Percentiles rank a stretch among this genome's conserved stretches.
phyloP scores from a whole-genome alignment of 2,113 vertebrate species.

The Poeciliopsis turrubarensis region DNA sequence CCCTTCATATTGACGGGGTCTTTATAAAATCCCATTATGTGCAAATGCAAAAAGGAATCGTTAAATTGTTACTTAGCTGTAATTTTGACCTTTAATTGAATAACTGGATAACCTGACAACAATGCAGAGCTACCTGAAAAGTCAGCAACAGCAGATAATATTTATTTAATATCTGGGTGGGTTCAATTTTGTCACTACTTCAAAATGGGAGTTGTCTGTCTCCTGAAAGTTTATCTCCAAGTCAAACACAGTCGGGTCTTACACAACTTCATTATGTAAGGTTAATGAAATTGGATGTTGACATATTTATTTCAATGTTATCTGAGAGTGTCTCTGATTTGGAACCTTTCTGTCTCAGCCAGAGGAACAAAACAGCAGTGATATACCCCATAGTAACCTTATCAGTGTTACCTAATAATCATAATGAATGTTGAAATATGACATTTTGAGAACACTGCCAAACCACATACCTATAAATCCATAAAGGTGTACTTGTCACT shows the following conservation, averaged over 20 bases:
- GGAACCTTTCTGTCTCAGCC: background rate
- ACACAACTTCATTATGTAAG: background rate
- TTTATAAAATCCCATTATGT: background rate
- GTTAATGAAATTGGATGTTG: background rate
- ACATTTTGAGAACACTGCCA: background rate
- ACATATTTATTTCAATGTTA: background rate
- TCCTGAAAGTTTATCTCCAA: conserved; percentile 3
- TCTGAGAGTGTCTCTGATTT: background rate
- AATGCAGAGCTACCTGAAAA: background rate
- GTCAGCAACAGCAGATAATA: background rate
- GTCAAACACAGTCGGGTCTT: background rate
- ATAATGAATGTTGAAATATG: conserved; percentile 2
- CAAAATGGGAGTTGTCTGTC: conserved; percentile 2
- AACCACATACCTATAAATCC: conserved; percentile 15
- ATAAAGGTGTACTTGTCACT: conserved; percentile 15
- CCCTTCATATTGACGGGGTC: background rate
- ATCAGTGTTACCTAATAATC: background rate
- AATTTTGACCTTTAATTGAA: background rate
- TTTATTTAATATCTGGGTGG: background rate
- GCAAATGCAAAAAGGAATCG: background rate
- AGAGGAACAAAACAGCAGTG: background rate
- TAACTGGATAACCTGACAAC: background rate
- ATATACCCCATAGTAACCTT: background rate
- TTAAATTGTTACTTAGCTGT: background rate
- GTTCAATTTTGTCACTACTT: background rate